Percentiles rank a stretch among this genome's conserved stretches.
Conservation (phyloP, 2,113 vertebrate genomes). For the Anthoscopus minutus region DNA sequence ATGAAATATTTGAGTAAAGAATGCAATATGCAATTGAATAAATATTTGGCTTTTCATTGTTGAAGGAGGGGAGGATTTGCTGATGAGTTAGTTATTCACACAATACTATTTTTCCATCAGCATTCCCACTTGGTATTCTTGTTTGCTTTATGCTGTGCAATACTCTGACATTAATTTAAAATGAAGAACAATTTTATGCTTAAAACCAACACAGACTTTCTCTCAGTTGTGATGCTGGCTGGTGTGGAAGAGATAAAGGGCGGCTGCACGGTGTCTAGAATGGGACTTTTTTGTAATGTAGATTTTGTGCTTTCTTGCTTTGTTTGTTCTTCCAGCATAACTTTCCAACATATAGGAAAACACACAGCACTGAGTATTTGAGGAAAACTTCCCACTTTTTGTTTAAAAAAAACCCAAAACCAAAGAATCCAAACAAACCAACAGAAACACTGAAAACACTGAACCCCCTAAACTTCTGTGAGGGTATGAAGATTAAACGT, state of each 20-base stretch:
- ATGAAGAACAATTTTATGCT: background rate
- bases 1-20: conserved; percentile 26
- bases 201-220: background rate
- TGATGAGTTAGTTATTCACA: background rate
- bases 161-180: background rate
- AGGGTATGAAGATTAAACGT: background rate
- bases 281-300: background rate
- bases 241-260: background rate
- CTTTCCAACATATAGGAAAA: background rate
- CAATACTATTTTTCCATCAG: background rate
- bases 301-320: background rate
- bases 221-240: background rate
- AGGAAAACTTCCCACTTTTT: background rate
- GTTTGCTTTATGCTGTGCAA: background rate
- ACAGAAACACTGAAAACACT: background rate
- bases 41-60: conserved; percentile 48
- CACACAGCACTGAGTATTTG: background rate
- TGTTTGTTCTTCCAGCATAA: background rate
- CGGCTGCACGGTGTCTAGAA: background rate
- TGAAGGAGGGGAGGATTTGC: conserved; percentile 13
- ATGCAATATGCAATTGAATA: conserved; percentile 17
- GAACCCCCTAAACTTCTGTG: background rate
- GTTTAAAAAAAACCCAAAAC: background rate
- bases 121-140: conserved; percentile 28
- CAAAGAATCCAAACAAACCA: background rate